Base-by-base conservation (phyloP, 1,140 invertebrate species). In the Chlorops oryzae region DNA sequence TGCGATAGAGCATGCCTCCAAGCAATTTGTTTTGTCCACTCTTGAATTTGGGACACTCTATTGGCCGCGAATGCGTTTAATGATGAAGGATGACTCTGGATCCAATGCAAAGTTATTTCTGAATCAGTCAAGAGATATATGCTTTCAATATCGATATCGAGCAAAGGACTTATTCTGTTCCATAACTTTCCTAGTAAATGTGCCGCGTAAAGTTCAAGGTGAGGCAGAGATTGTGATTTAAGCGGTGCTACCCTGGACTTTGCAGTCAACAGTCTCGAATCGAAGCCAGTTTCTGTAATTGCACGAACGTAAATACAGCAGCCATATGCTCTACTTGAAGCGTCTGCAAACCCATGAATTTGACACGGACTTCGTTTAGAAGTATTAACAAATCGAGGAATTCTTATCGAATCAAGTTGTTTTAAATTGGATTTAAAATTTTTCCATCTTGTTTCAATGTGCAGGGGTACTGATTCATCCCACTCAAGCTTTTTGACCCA, bases 41-140 rank as follows among this genome's bases (percentile, higher is more conserved):
- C 50, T 38, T 61, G 60, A 15, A 67, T 65, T 18, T 53, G 47
- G 1, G 43, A 37, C 0, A 68, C 47, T 21, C 62, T 43, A 50
- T 68, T 68, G 2, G 59, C 58, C 10, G 63, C 61, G 52, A 58
- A 65, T 10, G 53, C 59, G 24, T 60, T 59, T 3, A 47, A 55
- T 39, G 13, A 38, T 5, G 20, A 45, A 3, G 51, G 22, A 27
- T 44, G 46, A 23, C 10, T 28, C 18, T 24, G 12, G 3, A 53
- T 27, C 51, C 46, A 53, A 3, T 34, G n/a, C 20, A 53, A 23
- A 12, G 49, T 40, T 24, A 53, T 49, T 44, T 49, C 27, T 3
- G 46, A 53, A 25, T 48, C 46, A 6, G 38, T 48, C 47, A 37
- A 49, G n/a, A 41, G 41, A 20, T 35, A 6, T n/a, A 38, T 17